These are phyloP conservation scores for Octodonta nipae DNA, from an alignment of 2,888 invertebrate genomes.

Conservation along the genomic window DNA sequence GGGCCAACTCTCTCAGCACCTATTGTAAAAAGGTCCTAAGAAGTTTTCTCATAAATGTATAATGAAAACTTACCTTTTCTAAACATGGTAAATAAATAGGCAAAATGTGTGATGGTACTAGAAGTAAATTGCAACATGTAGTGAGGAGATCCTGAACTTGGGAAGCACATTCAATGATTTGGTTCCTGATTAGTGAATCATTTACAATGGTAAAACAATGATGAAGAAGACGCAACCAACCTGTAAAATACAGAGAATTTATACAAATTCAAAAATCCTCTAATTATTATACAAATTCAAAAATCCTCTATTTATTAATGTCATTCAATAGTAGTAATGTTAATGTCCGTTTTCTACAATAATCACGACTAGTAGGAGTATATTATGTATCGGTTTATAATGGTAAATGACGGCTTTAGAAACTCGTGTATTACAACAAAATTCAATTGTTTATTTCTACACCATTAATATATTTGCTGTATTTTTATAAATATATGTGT, in stretches of 20 bases:
- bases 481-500: too few species aligned
- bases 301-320: too few species aligned
- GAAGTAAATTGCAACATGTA: constrained; percentile 56
- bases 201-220: constrained; percentile 53
- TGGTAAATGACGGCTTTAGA: too few species aligned
- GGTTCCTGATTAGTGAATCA: constrained; percentile 33
- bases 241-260: constrained; percentile 35
- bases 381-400: too few species aligned
- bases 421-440: too few species aligned
- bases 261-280: constrained; percentile 33
- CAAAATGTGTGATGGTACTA: constrained; percentile 51
- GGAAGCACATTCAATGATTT: constrained; percentile 49
- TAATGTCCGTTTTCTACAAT: too few species aligned
- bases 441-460: too few species aligned
- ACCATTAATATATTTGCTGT: too few species aligned
- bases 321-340: too few species aligned
- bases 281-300: too few species aligned
- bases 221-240: constrained; percentile 72
- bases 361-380: too few species aligned
- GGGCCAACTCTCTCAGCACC: constrained; percentile 55
- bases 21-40: neutral
- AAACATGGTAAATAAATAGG: constrained; percentile 50
- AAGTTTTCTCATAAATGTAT: neutral
- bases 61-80: constrained; percentile 41
- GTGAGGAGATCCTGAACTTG: constrained; percentile 52